These are phyloP conservation scores for Zapornia atra DNA, from an alignment of 2,113 vertebrate genomes.

Conservation along the genomic window DNA sequence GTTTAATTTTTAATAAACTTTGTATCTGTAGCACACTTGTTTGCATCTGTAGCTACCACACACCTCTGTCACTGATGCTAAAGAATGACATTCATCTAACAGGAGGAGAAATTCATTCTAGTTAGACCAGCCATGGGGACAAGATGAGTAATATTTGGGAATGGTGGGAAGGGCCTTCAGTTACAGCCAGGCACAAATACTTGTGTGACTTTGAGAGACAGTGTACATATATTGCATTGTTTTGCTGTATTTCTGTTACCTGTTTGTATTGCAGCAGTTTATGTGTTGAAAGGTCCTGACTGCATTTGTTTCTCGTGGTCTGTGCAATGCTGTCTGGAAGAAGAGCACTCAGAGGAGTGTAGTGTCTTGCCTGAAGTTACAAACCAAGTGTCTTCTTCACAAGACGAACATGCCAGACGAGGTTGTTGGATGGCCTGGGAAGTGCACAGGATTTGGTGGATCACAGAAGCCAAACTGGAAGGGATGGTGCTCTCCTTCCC, in stretches of 20 bases:
- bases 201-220: neutral
- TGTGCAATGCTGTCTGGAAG: neutral
- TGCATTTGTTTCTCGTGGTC: neutral
- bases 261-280: neutral
- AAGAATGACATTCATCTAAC: neutral
- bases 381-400: neutral
- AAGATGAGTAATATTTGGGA: neutral
- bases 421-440: fast-evolving
- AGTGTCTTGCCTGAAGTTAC: neutral
- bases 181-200: neutral
- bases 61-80: neutral
- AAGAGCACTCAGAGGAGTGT: neutral
- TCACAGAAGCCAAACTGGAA: neutral
- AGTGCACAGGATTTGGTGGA: fast-evolving
- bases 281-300: neutral
- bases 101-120: neutral
- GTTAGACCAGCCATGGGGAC: neutral
- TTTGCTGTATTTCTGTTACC: neutral
- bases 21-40: neutral
- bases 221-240: neutral
- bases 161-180: neutral
- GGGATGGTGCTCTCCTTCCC: neutral
- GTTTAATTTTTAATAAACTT: neutral
- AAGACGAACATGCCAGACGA: fast-evolving
- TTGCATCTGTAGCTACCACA: neutral